Evolutionary conservation across 2,888 invertebrate genomes (phyloP), one percentile per base, ranked within the genome.

Genomic region (Spialia ferax): DNA sequence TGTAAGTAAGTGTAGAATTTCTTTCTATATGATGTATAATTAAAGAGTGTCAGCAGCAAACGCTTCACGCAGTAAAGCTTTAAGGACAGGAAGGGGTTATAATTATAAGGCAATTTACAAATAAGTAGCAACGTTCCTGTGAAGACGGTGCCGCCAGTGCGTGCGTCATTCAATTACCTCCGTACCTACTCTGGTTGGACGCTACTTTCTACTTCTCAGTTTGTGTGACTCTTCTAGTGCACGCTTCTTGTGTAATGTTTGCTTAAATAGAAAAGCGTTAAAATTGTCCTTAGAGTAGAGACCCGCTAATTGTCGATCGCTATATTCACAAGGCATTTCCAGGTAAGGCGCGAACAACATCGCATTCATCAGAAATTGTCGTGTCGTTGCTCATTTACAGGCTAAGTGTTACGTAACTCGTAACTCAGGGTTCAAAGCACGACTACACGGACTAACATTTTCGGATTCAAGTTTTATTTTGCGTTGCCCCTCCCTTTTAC

Each of bases 211-310:
- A 92, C 80, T 73, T 77, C 79, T 79, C 77, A 6, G 78, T 78
- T 84, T 79, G 84, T 82, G 76, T 85, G 86, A 75, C 77, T 85
- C 81, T 83, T 80, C 75, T 76, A 75, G 74, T 77, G 77, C 83
- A 81, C 78, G 75, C 75, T 75, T 81, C 82, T 91, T 89, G 87
- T 86, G 86, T 88, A 90, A 89, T 79, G 70, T 78, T 83, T 78
- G 86, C 83, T 88, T 88, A 90, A 89, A 89, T 88, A 88, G 91
- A 90, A 91, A 90, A 87, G 80, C 76, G 78, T 73, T 79, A 80
- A 81, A 77, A 73, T 72, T 69, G 75, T 83, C 80, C 82, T 82
- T 79, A n/a, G 23, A 52, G 18, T n/a, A n/a, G n/a, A n/a, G 15
- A 23, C 22, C 13, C 61, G 26, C 7, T 23, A 18, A 6, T 38